Base-by-base conservation (phyloP, 2,797 vertebrate species). In the Cossypha niveicapilla region DNA sequence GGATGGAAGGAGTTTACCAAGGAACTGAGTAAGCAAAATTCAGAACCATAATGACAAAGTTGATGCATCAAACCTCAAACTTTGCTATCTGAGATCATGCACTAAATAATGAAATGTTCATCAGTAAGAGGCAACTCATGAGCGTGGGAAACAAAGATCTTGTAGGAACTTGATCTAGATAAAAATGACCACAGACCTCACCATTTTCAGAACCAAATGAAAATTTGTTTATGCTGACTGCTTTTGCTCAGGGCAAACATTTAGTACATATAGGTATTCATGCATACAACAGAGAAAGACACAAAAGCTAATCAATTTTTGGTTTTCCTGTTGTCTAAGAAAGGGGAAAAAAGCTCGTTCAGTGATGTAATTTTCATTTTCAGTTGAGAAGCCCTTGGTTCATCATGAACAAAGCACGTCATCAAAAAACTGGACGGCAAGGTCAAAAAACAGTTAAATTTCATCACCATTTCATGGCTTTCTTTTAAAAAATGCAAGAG, bases 71-170 rank as follows among this genome's bases (percentile, higher is more conserved):
- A 90, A 88, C 86, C 70, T 81, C 62, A 37, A 37, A 48, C 90
- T 66, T 63, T 85, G 77, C 82, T 93, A 92, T 94, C 92, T 88
- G 67, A 92, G 80, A 93, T 94, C 61, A 53, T 45, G 67, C 1
- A 5, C n/a, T 70, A 85, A 82, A 63, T 70, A 67, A 90, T 85
- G 88, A 93, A 94, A 87, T 85, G 57, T 85, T 85, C 76, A 88
- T 92, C 94, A 86, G 42, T 80, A 89, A 57, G 77, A 90, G 60
- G 61, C 65, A 96, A 58, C 80, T 85, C 65, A 65, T 74, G 75
- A 93, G 92, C 75, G 68, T 94, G 90, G 92, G 92, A 95, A 95
- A 96, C 77, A 92, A 94, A 94, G 88, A 81, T 92, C 48, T 73
- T 1, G 1, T 62, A 84, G 51, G 76, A 80, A 34, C 22, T 34